A percentile compares a stretch with the other conserved stretches of the same genome.
These are phyloP conservation scores for Lasioglossum baleicum DNA, from an alignment of 1,140 invertebrate species.

Conservation along the genomic window DNA sequence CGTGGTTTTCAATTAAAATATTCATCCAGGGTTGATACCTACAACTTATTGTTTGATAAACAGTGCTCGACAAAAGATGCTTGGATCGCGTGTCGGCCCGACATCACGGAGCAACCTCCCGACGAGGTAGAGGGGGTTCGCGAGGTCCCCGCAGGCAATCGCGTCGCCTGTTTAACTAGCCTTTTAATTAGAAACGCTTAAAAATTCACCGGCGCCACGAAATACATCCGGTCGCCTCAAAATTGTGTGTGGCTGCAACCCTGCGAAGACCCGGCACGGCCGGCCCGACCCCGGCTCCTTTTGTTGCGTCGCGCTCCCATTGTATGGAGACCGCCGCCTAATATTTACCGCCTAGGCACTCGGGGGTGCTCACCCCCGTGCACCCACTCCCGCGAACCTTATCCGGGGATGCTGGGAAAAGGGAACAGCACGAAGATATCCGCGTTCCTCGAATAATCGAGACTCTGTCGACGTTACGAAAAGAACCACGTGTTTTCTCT, in stretches of 20 bases:
- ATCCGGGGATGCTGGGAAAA: not conserved
- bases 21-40: too few relatives aligned
- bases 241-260: constrained; percentile 64
- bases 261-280: constrained; percentile 16
- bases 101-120: too few relatives aligned
- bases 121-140: not conserved
- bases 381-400: not conserved
- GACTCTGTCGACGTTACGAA: too few relatives aligned
- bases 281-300: constrained; percentile 58
- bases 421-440: constrained; percentile 10
- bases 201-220: constrained; percentile 77
- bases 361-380: constrained; percentile 24
- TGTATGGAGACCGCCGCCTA: constrained; percentile 59
- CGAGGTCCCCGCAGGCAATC: constrained; percentile 69
- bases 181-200: constrained; percentile 81
- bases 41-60: too few relatives aligned
- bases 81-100: too few relatives aligned
- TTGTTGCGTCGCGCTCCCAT: constrained; percentile 68
- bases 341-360: constrained; percentile 71
- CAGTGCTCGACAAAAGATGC: too few relatives aligned
- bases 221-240: constrained; percentile 72
- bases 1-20: too few relatives aligned
- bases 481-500: too few relatives aligned
- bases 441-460: too few relatives aligned
- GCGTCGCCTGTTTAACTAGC: constrained; percentile 79